These are phyloP conservation scores for Dermolepida albohirtum DNA, from an alignment of 2,888 invertebrate genomes.

Conservation along the genomic window DNA sequence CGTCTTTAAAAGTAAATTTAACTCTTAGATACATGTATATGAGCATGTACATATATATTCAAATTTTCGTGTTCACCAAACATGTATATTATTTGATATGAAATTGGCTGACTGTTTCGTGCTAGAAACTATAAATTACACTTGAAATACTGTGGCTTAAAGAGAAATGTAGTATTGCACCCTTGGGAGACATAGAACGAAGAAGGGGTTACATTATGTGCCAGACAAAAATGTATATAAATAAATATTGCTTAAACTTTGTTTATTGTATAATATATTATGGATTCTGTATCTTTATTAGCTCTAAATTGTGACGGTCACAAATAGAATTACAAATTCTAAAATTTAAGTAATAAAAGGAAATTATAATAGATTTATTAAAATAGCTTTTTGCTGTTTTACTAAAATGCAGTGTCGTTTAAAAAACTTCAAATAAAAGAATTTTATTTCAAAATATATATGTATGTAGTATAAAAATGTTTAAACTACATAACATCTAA, in stretches of 20 bases:
- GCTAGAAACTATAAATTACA: slow-evolving; percentile 28
- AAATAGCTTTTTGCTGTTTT: too few relatives aligned
- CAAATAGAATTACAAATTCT: too few relatives aligned
- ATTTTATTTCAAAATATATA: too few relatives aligned
- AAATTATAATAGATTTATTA: background rate
- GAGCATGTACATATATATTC: slow-evolving; percentile 17
- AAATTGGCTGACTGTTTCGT: slow-evolving; percentile 5
- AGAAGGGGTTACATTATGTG: slow-evolving; percentile 12
- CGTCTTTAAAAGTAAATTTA: too few relatives aligned
- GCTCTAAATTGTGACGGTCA: too few relatives aligned
- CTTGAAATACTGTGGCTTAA: slow-evolving; percentile 33
- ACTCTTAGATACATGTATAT: background rate
- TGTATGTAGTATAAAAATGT: too few relatives aligned
- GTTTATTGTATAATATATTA: background rate
- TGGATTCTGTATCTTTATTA: too few relatives aligned
- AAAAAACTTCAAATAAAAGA: too few relatives aligned
- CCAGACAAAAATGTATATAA: slow-evolving; percentile 19
- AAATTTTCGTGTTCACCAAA: slow-evolving; percentile 15
- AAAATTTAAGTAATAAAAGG: background rate
- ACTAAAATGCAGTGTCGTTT: too few relatives aligned
- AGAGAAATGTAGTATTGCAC: slow-evolving; percentile 22
- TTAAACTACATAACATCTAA: too few relatives aligned
- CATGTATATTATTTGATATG: slow-evolving; percentile 24
- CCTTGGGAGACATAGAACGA: slow-evolving; percentile 33
- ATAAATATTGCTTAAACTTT: background rate